phyloP scores from a whole-genome alignment of 2,113 vertebrate species.

The Istiophorus platypterus region DNA sequence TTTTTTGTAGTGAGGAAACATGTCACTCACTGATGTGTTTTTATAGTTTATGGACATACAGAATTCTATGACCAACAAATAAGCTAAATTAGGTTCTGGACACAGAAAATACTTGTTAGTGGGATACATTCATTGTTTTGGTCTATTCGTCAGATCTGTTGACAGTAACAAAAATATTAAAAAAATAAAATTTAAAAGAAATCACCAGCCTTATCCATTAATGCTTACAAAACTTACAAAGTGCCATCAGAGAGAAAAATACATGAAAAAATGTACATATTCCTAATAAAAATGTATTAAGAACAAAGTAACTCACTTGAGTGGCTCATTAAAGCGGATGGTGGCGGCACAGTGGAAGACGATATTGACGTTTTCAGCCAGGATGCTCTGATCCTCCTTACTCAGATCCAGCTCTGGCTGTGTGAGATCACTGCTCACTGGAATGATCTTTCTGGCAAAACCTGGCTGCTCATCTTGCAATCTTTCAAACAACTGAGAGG shows the following conservation, averaged over 20 bases:
- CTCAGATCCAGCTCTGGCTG: slow-evolving; percentile 90
- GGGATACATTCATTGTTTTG: not conserved
- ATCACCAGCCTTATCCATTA: not conserved
- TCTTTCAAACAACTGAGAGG: slow-evolving; percentile 94
- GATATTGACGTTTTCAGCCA: slow-evolving; percentile 88
- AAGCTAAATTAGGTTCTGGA: not conserved
- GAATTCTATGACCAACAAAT: not conserved
- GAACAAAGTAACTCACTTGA: slow-evolving; percentile 87
- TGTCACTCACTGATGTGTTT: not conserved
- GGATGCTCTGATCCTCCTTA: slow-evolving; percentile 87
- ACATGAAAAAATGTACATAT: not conserved
- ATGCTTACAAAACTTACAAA: not conserved
- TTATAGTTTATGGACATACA: too few species aligned
- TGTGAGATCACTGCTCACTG: slow-evolving; percentile 92
- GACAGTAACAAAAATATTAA: not conserved
- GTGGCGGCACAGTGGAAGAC: slow-evolving; percentile 98
- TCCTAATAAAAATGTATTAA: not conserved
- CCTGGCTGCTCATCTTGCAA: slow-evolving; percentile 92
- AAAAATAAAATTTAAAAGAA: too few species aligned
- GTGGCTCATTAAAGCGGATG: slow-evolving; percentile 94
- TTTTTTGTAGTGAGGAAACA: not conserved
- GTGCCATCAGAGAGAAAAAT: not conserved
- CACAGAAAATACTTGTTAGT: not conserved
- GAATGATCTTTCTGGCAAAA: slow-evolving; percentile 92
- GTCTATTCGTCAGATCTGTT: too few species aligned